Conservation (phyloP, 2,113 vertebrate genomes). For the Gobius niger region DNA sequence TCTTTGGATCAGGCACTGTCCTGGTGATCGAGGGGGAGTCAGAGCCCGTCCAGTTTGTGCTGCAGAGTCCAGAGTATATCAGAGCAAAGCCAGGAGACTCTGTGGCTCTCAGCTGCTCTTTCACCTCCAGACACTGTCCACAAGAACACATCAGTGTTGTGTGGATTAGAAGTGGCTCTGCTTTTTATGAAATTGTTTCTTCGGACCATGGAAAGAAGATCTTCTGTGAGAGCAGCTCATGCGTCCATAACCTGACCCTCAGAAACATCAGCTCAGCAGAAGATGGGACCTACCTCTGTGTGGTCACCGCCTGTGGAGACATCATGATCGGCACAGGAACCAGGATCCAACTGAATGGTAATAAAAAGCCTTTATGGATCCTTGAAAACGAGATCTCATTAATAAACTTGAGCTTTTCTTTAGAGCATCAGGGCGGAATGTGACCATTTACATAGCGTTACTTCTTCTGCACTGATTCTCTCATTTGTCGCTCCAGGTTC, state of each 20-base stretch:
- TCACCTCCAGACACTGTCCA: neutral
- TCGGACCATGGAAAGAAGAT: neutral
- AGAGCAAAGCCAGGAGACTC: neutral
- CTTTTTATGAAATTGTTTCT: neutral
- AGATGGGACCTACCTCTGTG: neutral
- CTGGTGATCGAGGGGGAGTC: neutral
- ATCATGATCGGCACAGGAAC: no score
- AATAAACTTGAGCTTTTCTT: no score
- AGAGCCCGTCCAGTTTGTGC: neutral
- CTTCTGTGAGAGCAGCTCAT: neutral
- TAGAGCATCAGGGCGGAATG: no score
- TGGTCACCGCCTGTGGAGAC: no score
- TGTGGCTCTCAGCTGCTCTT: slow-evolving; percentile 1
- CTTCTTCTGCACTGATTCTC: no score
- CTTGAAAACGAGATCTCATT: no score
- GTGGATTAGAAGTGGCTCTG: neutral
- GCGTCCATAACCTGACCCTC: neutral
- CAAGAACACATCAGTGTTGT: neutral
- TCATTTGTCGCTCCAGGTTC: no score
- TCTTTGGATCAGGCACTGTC: neutral
- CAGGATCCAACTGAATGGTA: no score
- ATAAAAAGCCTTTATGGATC: no score
- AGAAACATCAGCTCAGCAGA: neutral
- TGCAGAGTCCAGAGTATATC: slow-evolving; percentile 17
- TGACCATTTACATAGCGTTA: no score